Percentiles rank a stretch among this genome's conserved stretches.
These are phyloP conservation scores for Atta cephalotes DNA, from an alignment of 1,140 invertebrate species.

Conservation along the genomic window DNA sequence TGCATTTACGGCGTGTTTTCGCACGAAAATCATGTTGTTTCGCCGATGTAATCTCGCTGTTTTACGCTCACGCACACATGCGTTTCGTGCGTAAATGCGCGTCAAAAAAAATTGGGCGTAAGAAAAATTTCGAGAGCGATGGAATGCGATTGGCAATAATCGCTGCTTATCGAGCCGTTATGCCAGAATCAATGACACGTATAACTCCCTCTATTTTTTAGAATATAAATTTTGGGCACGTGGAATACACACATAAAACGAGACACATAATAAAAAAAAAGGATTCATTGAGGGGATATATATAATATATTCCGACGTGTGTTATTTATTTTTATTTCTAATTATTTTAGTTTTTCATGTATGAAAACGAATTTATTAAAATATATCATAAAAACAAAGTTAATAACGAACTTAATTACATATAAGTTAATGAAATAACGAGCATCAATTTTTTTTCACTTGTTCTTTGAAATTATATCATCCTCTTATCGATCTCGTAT, in stretches of 20 bases:
- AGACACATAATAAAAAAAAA: neutral
- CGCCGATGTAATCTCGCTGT: constrained; percentile 21
- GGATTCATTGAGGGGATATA: neutral
- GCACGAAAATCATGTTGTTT: constrained; percentile 12
- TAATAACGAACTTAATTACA: neutral
- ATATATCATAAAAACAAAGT: neutral
- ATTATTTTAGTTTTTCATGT: neutral
- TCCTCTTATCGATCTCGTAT: constrained; percentile 20
- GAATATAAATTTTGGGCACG: neutral
- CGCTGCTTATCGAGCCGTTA: neutral
- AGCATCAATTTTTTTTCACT: neutral
- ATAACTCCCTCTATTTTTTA: neutral
- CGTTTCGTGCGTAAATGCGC: neutral
- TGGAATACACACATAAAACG: neutral
- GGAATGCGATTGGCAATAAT: constrained; percentile 12
- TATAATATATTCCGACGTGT: neutral
- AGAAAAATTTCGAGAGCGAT: constrained; percentile 10
- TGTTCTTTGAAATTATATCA: neutral
- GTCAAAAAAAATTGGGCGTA: constrained; percentile 23
- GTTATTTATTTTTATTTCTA: neutral
- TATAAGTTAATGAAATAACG: neutral
- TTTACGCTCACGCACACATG: constrained; percentile 6
- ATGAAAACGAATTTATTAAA: neutral
- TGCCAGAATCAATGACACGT: neutral
- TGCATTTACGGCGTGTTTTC: constrained; percentile 44